Evolutionary conservation across 2,113 vertebrate species (phyloP).

Genomic region (Nycticorax nycticorax): DNA sequence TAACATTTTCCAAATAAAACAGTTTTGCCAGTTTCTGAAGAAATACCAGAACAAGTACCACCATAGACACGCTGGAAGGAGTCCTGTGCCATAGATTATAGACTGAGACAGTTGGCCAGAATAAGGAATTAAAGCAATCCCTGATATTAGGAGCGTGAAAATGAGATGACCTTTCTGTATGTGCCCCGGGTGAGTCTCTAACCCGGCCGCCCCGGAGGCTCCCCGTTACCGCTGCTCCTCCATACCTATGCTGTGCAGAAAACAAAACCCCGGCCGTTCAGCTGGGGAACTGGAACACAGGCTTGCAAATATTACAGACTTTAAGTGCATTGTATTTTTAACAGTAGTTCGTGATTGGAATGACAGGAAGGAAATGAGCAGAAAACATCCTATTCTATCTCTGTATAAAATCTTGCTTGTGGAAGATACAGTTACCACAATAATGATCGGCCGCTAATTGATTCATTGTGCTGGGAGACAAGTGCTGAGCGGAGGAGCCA

Average conservation of each 20-base stretch:
- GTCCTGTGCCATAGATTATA: neutral
- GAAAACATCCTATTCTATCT: constrained; percentile 58
- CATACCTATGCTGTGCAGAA: neutral
- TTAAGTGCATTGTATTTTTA: constrained; percentile 39
- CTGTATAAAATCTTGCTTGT: constrained; percentile 39
- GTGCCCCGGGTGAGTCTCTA: neutral
- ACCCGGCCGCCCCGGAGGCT: neutral
- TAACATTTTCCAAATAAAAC: constrained; percentile 26
- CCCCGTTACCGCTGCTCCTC: neutral
- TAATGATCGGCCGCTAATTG: constrained; percentile 28
- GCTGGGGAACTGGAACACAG: neutral
- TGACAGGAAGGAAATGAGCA: constrained; percentile 53
- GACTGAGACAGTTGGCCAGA: constrained; percentile 21
- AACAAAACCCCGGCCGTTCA: neutral
- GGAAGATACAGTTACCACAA: constrained; percentile 45
- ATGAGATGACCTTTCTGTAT: constrained; percentile 11
- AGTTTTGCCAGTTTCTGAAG: neutral
- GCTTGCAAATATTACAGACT: neutral
- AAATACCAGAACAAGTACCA: neutral
- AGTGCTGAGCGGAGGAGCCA: neutral
- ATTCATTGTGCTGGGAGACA: constrained; percentile 52
- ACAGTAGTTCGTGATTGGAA: constrained; percentile 52
- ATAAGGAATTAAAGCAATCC: constrained; percentile 56
- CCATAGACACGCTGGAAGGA: neutral
- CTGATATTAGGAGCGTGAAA: constrained; percentile 14